These are phyloP conservation scores for Phthorimaea operculella DNA, from an alignment of 1,140 invertebrate species.

Conservation along the genomic window DNA sequence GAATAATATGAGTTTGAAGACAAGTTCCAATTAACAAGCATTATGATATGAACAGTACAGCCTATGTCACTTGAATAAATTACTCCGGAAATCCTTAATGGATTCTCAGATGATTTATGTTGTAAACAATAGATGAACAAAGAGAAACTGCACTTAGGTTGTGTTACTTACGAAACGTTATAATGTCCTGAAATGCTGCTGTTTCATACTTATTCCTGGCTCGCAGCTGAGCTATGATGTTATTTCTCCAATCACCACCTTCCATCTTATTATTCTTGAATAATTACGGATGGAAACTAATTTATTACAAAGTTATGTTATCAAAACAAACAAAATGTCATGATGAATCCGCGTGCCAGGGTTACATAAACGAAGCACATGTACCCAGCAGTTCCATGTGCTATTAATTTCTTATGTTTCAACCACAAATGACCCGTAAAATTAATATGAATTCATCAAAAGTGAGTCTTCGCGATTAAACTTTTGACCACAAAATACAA, in stretches of 20 bases:
- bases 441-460: neutral
- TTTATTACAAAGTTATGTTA: constrained; percentile 27
- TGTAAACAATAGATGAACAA: constrained; percentile 21
- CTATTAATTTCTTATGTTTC: neutral
- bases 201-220: constrained; percentile 61
- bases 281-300: constrained; percentile 25
- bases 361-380: neutral
- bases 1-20: neutral
- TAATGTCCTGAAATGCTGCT: constrained; percentile 59
- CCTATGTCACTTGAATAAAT: neutral
- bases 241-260: constrained; percentile 60
- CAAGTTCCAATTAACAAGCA: neutral
- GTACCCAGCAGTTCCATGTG: neutral
- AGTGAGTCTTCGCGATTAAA: neutral
- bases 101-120: neutral
- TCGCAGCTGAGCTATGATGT: constrained; percentile 56
- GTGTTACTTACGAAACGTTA: constrained; percentile 62
- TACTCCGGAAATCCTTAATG: neutral
- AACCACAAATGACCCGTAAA: neutral
- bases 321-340: constrained; percentile 58
- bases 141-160: constrained; percentile 34
- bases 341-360: constrained; percentile 16
- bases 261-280: constrained; percentile 42
- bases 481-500: neutral
- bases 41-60: neutral